Percentiles rank a stretch among this genome's conserved stretches.
Evolutionary conservation across 2,113 vertebrate species (phyloP).

Genomic region (Brachypodius melanocephalos): DNA sequence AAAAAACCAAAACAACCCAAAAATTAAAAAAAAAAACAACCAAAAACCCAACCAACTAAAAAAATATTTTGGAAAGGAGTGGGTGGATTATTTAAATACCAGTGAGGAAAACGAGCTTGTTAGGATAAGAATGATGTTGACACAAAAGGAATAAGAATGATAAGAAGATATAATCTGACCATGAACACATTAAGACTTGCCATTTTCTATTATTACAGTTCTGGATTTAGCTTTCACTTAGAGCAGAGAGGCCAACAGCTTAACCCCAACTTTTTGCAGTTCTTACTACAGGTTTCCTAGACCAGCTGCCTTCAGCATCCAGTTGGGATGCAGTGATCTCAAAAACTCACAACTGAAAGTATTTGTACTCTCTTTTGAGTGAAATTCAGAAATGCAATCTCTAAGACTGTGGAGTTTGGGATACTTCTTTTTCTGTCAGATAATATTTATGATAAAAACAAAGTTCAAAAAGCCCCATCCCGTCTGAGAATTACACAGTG

Average conservation of each 20-base stretch:
- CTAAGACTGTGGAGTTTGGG: not conserved
- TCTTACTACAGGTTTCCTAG: not conserved
- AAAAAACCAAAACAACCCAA: not conserved
- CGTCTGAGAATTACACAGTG: not conserved
- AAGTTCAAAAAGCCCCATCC: not conserved
- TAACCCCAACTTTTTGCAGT: not conserved
- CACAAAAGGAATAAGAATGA: not conserved
- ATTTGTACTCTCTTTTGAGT: not conserved
- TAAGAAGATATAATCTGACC: not conserved
- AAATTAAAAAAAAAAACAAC: not conserved
- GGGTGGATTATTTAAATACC: not conserved
- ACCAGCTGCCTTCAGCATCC: not conserved
- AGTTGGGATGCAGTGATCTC: not conserved
- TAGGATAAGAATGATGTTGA: conserved; percentile 15
- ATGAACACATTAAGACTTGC: not conserved
- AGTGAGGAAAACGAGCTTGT: not conserved
- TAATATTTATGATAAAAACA: not conserved
- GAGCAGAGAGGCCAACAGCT: not conserved
- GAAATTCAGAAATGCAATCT: not conserved
- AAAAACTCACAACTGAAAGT: not conserved
- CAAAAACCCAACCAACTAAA: not conserved
- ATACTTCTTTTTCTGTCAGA: not conserved
- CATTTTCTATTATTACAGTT: not conserved
- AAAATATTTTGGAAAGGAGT: not conserved
- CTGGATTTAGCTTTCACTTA: not conserved